Evolutionary conservation across 2,888 invertebrate species (phyloP), one percentile per base, ranked within the genome.

Genomic region (Sycophila texana): DNA sequence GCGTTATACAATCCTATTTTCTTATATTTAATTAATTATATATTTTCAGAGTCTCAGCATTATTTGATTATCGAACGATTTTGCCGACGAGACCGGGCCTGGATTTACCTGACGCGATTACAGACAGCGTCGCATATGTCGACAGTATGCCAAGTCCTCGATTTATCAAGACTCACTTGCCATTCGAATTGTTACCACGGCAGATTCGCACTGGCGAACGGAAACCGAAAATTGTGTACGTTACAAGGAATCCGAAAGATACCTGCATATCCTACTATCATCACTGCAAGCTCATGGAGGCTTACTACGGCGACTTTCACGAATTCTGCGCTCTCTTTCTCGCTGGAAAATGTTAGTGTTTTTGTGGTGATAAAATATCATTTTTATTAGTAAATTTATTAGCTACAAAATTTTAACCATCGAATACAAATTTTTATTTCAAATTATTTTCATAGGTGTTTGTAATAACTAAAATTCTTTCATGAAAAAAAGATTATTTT

Each of bases 191-290:
- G 26, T 87, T 94, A n/a, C 94, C 94, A 0, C 89, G 83, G 74
- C 92, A 91, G 83, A 87, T 91, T 58, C 87, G 89, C 76, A 88
- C 85, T n/a, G 88, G 89, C 14, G 84, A 85, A 18, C 91, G 89
- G 77, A 89, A 87, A 75, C 90, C 91, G 2, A 91, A 89, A 93
- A 93, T 95, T 4, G 91, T 96, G 20, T 95, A 95, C 85, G 93
- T 95, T 0, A 92, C 93, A 0, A 92, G 96, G 84, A 95, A 96
- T 86, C 94, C 95, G 0, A 94, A 95, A 84, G 96, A 96, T 86
- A 93, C 94, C 0, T 92, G 93, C 2, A 93, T 95, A 0, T 95
- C 95, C 0, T 94, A 93, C 84, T 95, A 92, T 86, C 94, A 94
- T 86, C 92, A 95, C 77, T 93, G 93, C 84, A 93, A 92, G 82